A percentile compares a stretch with the other conserved stretches of the same genome.
phyloP scores from a whole-genome alignment of 2,888 invertebrate genomes.

The Lamellibrachia satsuma region DNA sequence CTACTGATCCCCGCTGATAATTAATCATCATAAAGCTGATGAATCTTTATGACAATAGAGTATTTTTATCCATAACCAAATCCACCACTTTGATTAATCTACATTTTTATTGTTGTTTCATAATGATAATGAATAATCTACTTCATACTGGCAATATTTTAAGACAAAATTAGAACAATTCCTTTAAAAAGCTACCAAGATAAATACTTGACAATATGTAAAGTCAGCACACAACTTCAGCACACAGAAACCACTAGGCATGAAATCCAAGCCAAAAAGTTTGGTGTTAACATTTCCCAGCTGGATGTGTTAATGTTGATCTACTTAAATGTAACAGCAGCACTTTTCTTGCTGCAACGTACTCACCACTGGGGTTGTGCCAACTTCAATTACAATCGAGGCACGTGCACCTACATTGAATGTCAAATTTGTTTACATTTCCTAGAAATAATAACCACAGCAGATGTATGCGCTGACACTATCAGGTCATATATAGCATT shows the following conservation, averaged over 20 bases:
- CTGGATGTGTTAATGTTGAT: neutral
- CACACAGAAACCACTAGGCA: neutral
- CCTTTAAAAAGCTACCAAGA: too few species aligned
- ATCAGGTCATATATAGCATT: neutral
- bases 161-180: too few species aligned
- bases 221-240: too few species aligned
- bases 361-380: neutral
- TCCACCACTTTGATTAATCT: too few species aligned
- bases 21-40: too few species aligned
- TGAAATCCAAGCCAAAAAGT: neutral
- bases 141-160: too few species aligned
- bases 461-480: neutral
- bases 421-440: neutral
- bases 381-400: neutral
- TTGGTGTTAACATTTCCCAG: neutral
- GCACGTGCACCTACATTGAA: neutral
- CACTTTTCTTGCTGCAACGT: neutral
- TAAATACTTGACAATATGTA: too few species aligned
- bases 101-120: too few species aligned
- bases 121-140: too few species aligned
- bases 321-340: neutral
- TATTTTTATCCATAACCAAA: too few species aligned
- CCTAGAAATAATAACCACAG: neutral
- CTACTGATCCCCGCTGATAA: too few species aligned
- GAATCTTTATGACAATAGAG: too few species aligned